Conservation (phyloP, 2,888 invertebrate genomes). For the Eulithis testata region DNA sequence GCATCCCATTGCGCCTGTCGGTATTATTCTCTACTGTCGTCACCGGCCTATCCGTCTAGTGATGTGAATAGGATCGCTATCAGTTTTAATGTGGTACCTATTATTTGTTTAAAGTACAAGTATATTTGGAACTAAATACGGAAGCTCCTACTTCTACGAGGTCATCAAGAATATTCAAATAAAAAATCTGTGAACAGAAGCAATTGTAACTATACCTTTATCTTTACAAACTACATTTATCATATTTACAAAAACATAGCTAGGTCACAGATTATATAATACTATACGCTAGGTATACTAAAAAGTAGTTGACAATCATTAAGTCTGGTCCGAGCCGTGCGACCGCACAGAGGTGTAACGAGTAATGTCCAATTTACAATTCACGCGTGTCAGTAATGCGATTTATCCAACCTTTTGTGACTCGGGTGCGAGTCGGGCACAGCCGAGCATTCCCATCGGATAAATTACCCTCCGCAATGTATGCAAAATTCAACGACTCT, state of each 20-base stretch:
- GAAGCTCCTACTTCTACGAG: too few species aligned
- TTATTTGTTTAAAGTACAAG: background rate
- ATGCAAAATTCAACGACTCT: constrained; percentile 63
- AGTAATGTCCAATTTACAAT: constrained; percentile 84
- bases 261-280: too few species aligned
- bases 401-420: constrained; percentile 82
- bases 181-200: too few species aligned
- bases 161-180: too few species aligned
- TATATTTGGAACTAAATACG: too few species aligned
- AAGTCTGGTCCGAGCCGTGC: constrained; percentile 16
- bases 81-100: too few species aligned
- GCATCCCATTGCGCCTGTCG: constrained; percentile 1
- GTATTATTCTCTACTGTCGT: too few species aligned
- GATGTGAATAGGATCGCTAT: background rate
- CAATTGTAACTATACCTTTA: too few species aligned
- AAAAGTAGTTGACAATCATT: constrained; percentile 3
- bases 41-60: background rate
- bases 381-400: constrained; percentile 80
- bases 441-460: constrained; percentile 62
- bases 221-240: too few species aligned
- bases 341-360: constrained; percentile 65
- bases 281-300: too few species aligned
- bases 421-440: constrained; percentile 46
- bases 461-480: constrained; percentile 66
- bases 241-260: background rate